These are phyloP conservation scores for Lydus trimaculatus DNA, from an alignment of 2,888 invertebrate genomes.

Conservation along the genomic window DNA sequence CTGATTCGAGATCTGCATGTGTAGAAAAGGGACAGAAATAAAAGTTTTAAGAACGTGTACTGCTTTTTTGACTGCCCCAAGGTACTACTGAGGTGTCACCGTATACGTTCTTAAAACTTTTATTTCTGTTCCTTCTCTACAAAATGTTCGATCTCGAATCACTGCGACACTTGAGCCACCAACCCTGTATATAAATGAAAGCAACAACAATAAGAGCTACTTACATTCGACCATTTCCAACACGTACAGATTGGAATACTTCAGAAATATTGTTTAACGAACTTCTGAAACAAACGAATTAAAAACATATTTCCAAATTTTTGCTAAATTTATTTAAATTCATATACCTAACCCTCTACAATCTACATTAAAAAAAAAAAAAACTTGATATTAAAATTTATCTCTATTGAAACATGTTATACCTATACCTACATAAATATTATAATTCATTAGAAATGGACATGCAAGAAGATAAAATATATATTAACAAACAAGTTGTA, in stretches of 20 bases:
- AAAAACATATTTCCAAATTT: not conserved
- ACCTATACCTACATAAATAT: too few relatives aligned
- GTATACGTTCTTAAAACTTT: too few relatives aligned
- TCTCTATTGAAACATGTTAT: not conserved
- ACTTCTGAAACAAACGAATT: constrained; percentile 60
- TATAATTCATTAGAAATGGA: not conserved
- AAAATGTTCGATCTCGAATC: too few relatives aligned
- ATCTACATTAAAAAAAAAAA: not conserved
- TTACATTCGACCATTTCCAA: constrained; percentile 67
- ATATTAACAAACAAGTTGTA: not conserved
- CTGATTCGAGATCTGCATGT: too few relatives aligned
- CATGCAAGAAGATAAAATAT: not conserved
- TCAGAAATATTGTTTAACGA: constrained; percentile 63
- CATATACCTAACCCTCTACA: not conserved
- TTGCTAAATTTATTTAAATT: not conserved
- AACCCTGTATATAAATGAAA: too few relatives aligned
- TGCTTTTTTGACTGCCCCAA: too few relatives aligned
- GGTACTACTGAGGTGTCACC: too few relatives aligned
- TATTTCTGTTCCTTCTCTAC: too few relatives aligned
- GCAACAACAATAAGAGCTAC: constrained; percentile 47
- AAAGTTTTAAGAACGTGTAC: too few relatives aligned
- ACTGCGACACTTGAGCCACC: too few relatives aligned
- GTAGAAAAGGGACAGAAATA: too few relatives aligned
- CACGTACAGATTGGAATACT: constrained; percentile 60
- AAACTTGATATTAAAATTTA: not conserved